These are phyloP conservation scores for Mormyrus lacerda DNA, from an alignment of 2,113 vertebrate species.

Conservation along the genomic window DNA sequence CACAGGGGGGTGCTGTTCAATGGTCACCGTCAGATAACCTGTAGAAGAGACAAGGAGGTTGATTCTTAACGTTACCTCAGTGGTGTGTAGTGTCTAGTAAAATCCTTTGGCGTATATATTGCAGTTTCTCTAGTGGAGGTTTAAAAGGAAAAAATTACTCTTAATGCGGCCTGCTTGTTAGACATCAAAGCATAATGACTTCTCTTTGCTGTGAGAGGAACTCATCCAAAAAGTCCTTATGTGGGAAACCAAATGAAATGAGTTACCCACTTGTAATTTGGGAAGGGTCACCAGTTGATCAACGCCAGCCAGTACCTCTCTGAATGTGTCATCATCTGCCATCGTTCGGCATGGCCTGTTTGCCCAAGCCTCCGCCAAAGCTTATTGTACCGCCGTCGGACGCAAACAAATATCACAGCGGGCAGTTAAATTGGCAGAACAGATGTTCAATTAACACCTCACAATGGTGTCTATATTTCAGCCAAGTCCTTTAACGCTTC, in stretches of 20 bases:
- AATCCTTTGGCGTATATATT: neutral
- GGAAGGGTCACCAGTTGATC: neutral
- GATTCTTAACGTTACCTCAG: neutral
- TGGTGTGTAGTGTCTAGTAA: neutral
- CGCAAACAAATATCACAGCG: neutral
- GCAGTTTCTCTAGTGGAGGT: neutral
- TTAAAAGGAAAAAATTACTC: neutral
- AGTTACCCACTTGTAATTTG: neutral
- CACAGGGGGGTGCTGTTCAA: slow-evolving; percentile 90
- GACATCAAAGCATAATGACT: neutral
- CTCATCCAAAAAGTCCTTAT: neutral
- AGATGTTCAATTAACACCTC: slow-evolving; percentile 21
- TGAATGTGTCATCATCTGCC: neutral
- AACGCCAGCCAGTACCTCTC: neutral
- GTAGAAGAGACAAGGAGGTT: slow-evolving; percentile 22
- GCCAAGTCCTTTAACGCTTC: slow-evolving; percentile 6
- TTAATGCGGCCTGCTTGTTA: neutral
- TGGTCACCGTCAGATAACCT: slow-evolving; percentile 96
- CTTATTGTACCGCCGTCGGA: neutral
- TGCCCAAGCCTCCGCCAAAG: neutral
- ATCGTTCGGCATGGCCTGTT: neutral
- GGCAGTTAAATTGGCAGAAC: slow-evolving; percentile 15
- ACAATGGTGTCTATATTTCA: slow-evolving; percentile 15
- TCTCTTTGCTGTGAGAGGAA: neutral
- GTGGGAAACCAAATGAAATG: neutral